Evolutionary conservation across 2,797 vertebrate species (phyloP).

Genomic region (Manis crassicaudata): DNA sequence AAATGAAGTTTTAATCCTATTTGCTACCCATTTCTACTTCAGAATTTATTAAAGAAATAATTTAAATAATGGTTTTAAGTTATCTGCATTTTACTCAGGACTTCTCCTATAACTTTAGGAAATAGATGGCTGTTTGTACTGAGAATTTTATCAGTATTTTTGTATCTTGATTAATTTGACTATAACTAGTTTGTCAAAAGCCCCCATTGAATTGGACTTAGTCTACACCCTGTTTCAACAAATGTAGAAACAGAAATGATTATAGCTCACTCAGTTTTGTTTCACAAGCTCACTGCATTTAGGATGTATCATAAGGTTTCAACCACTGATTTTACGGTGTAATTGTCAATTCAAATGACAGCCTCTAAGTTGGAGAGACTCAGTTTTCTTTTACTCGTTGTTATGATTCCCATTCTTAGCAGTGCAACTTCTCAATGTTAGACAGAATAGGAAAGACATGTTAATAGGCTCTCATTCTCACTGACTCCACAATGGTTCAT

Average conservation of each 20-base stretch:
- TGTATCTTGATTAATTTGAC: neutral
- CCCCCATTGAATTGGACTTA: neutral
- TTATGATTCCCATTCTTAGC: neutral
- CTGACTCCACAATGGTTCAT: neutral
- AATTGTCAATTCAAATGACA: neutral
- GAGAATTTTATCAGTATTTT: neutral
- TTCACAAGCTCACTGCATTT: neutral
- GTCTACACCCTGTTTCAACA: neutral
- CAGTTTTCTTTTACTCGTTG: neutral
- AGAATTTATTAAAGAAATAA: neutral
- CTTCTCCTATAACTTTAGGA: neutral
- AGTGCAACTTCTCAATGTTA: neutral
- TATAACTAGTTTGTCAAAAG: neutral
- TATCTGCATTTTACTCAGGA: neutral
- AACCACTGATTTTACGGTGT: neutral
- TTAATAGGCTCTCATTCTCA: neutral
- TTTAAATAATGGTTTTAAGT: neutral
- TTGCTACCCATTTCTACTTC: neutral
- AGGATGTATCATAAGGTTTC: neutral
- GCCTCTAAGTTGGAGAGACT: neutral
- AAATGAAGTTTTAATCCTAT: neutral
- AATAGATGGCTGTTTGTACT: neutral
- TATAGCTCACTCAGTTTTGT: neutral
- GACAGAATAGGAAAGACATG: neutral
- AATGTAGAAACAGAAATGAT: neutral